Conservation (phyloP, 1,140 invertebrate species). For the Gryon sp. region DNA sequence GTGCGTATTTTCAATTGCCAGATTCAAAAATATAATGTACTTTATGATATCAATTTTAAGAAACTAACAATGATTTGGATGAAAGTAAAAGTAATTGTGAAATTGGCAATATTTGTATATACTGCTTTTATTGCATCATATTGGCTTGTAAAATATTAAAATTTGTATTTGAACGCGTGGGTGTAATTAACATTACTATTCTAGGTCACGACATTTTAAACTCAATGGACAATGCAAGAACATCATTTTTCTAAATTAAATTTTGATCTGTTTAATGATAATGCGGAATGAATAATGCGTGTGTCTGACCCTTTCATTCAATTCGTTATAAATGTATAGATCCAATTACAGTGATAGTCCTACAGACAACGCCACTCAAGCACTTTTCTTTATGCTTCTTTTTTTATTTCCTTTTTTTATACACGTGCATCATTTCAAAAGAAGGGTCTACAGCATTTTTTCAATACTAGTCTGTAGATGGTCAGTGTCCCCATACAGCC, state of each 20-base stretch:
- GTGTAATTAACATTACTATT: not conserved
- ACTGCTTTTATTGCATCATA: too few species aligned
- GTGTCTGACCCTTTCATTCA: conserved; percentile 44
- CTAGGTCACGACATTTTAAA: not conserved
- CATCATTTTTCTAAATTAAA: conserved; percentile 20
- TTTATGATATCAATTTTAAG: too few species aligned
- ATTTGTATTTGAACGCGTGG: not conserved
- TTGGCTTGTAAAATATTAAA: too few species aligned
- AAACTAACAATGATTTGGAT: too few species aligned
- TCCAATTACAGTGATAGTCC: conserved; percentile 53
- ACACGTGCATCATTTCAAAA: conserved; percentile 44
- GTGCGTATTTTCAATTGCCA: too few species aligned
- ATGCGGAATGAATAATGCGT: conserved; percentile 19
- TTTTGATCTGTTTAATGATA: conserved; percentile 37
- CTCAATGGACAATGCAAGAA: conserved; percentile 6
- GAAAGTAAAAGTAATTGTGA: too few species aligned
- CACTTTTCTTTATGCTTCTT: conserved; percentile 25
- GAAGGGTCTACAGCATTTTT: conserved; percentile 56
- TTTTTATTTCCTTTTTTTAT: conserved; percentile 42
- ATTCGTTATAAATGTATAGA: conserved; percentile 49
- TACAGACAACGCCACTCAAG: conserved; percentile 39
- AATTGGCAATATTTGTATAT: too few species aligned
- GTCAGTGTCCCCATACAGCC: conserved; percentile 75
- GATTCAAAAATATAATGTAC: too few species aligned
- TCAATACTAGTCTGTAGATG: conserved; percentile 69